Percentiles rank a stretch among this genome's conserved stretches.
Evolutionary conservation across 1,140 invertebrate genomes (phyloP).

Genomic region (Augochlora pura): DNA sequence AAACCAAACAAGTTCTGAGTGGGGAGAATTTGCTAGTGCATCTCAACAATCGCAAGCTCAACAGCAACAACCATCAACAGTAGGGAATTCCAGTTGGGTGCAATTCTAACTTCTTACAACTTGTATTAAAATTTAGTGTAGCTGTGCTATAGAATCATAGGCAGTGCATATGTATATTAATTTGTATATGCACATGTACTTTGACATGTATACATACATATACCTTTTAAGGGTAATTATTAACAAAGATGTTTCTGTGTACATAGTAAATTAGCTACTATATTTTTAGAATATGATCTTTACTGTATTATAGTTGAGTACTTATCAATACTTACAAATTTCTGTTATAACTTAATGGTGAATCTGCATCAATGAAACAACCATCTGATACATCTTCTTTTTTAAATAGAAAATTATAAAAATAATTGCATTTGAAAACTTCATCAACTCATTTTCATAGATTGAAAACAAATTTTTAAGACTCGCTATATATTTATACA

Average conservation of each 20-base stretch:
- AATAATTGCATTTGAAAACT: not conserved
- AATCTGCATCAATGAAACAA: not conserved
- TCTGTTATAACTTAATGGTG: not conserved
- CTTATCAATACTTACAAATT: conserved; percentile 14
- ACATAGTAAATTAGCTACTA: conserved; percentile 11
- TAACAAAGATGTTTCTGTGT: conserved; percentile 51
- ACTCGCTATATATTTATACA: not conserved
- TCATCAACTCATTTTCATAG: not conserved
- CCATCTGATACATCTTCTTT: not conserved
- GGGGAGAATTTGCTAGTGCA: conserved; percentile 89
- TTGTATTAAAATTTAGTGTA: conserved; percentile 62
- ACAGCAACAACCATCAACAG: conserved; percentile 77
- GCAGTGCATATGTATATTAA: conserved; percentile 59
- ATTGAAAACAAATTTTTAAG: not conserved
- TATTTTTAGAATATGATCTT: conserved; percentile 23
- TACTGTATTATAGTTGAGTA: conserved; percentile 26
- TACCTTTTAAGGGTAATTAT: conserved; percentile 51
- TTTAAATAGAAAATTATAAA: not conserved
- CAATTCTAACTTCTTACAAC: conserved; percentile 83
- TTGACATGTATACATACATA: conserved; percentile 27
- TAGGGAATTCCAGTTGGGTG: conserved; percentile 85
- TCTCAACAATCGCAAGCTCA: conserved; percentile 76
- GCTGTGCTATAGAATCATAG: conserved; percentile 63
- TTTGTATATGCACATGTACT: conserved; percentile 36
- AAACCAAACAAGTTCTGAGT: conserved; percentile 82